Conservation (phyloP, 2,113 vertebrate species). For the Pleuronectes platessa region DNA sequence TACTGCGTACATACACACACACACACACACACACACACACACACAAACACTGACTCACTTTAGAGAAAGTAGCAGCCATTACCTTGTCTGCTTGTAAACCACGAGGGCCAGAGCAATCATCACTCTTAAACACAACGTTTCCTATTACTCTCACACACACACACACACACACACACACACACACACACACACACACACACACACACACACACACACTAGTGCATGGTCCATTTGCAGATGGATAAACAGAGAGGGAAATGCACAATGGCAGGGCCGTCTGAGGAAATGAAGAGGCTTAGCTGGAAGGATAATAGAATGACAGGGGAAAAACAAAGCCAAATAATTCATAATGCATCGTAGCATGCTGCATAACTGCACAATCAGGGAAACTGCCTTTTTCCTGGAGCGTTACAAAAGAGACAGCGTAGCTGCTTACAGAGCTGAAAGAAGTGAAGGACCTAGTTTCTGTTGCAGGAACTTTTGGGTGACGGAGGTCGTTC, state of each 20-base stretch:
- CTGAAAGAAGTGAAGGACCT: constrained; percentile 37
- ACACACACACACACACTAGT: constrained; percentile 9
- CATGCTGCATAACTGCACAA: constrained; percentile 63
- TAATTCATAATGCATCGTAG: constrained; percentile 65
- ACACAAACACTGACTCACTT: constrained; percentile 9
- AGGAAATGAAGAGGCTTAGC: constrained; percentile 72
- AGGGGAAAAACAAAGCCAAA: constrained; percentile 60
- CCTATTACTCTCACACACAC: constrained; percentile 48
- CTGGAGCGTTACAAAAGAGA: constrained; percentile 46
- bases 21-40: constrained; percentile 36
- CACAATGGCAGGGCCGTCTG: constrained; percentile 54
- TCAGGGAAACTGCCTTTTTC: constrained; percentile 51
- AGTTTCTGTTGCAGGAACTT: constrained; percentile 25
- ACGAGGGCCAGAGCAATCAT: constrained; percentile 62
- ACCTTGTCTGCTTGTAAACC: constrained; percentile 67
- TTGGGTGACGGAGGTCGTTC: constrained; percentile 11
- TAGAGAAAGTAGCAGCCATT: constrained; percentile 57
- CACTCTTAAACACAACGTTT: constrained; percentile 65
- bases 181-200: constrained; percentile 14
- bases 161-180: constrained; percentile 15
- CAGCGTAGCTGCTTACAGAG: constrained; percentile 33
- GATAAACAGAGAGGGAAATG: constrained; percentile 66
- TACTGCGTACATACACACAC: constrained; percentile 26
- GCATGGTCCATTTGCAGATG: constrained; percentile 65
- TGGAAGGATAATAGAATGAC: constrained; percentile 55